Conservation (phyloP, 2,797 vertebrate genomes). For the Sebastes steindachneri region DNA sequence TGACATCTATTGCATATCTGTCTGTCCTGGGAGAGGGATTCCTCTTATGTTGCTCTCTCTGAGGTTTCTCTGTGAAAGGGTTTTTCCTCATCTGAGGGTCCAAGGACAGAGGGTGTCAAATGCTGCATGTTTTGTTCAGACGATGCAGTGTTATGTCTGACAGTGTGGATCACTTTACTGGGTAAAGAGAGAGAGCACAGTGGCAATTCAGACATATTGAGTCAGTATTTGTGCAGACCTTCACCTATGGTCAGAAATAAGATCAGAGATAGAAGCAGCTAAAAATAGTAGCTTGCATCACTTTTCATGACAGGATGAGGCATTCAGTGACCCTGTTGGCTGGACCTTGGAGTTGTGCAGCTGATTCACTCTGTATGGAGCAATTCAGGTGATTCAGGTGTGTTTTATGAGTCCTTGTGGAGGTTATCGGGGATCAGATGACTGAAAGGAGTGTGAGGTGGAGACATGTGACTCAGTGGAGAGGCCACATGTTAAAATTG, state of each 20-base stretch:
- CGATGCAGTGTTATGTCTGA: not conserved
- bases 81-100: not conserved
- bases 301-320: not conserved
- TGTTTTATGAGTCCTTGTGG: not conserved
- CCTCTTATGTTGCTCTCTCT: not conserved
- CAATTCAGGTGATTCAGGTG: not conserved
- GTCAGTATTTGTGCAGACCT: not conserved
- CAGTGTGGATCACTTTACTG: not conserved
- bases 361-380: slow-evolving; percentile 5
- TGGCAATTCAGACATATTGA: not conserved
- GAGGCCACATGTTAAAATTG: not conserved
- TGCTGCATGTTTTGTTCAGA: not conserved
- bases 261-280: not conserved
- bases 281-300: slow-evolving; percentile 18
- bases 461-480: not conserved
- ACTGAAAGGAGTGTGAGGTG: not conserved
- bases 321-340: slow-evolving; percentile 1
- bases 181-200: not conserved
- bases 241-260: slow-evolving; percentile 8
- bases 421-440: not conserved
- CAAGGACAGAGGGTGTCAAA: not conserved
- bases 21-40: not conserved
- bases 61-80: not conserved
- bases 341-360: slow-evolving; percentile 9
- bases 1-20: not conserved